Evolutionary conservation across 2,113 vertebrate species (phyloP), one percentile per base, ranked within the genome.

Genomic region (Oxyura jamaicensis): DNA sequence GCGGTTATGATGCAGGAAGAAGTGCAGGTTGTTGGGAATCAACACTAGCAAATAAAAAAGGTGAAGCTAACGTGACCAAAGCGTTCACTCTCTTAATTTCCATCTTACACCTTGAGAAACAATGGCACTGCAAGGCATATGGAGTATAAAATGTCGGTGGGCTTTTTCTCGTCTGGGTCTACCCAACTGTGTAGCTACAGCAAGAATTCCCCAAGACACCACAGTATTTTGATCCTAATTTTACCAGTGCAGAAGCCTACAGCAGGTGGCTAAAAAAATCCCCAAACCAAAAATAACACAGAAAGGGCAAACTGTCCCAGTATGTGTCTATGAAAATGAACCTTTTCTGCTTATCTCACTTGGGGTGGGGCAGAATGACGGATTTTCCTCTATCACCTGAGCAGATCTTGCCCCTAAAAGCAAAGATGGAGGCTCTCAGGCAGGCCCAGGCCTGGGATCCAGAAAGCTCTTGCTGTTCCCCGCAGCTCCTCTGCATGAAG

Each of bases 61-160:
- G 25, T 4, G 55, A 88, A 88, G n/a, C 42, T 50, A 63, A 44
- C 0, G 4, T 35, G 44, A 65, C 13, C n/a, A 68, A 69, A 90
- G 29, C 21, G 13, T 28, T 76, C 8, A 42, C 35, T 16, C 13
- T 39, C 2, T 4, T 11, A 20, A 68, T 46, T 79, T 29, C 48
- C 13, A 1, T 44, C 60, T 23, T 55, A 39, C 44, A 18, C 4
- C 1, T 3, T 4, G 26, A 80, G 55, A 60, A 76, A 83, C 18
- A 77, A 2, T 1, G 3, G 29, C 41, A 42, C 3, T 48, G 2
- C 13, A 63, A 60, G 52, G 33, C 6, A 59, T 0, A 10, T 56
- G 52, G 60, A 59, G 42, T n/a, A 59, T 29, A 28, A 67, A 80
- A 62, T 58, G 12, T 16, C 21, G 36, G 17, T 4, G 44, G 19